Percentiles rank a stretch among this genome's conserved stretches.
Conservation (phyloP, 2,888 invertebrate species). For the Allacma fusca region DNA sequence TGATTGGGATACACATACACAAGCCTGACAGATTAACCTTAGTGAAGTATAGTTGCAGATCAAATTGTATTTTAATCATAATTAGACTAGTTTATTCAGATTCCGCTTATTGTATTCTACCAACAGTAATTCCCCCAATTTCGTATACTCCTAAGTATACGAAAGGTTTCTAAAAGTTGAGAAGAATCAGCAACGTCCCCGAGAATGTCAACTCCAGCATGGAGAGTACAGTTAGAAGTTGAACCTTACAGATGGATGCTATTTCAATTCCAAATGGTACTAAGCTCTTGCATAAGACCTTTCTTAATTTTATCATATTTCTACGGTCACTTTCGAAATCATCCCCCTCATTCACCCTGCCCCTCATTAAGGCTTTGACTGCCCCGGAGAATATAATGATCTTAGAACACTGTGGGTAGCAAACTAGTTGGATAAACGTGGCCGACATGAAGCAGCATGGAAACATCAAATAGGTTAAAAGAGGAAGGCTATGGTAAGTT, state of each 20-base stretch:
- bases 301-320: too few relatives aligned
- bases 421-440: background rate
- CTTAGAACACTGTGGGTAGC: background rate
- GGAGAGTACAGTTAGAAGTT: background rate
- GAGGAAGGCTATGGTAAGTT: background rate
- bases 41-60: too few relatives aligned
- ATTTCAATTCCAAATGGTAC: slow-evolving; percentile 3
- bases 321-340: background rate
- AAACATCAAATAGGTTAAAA: background rate
- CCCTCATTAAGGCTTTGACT: background rate
- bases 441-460: background rate
- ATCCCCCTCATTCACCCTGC: background rate
- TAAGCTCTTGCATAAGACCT: background rate
- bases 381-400: background rate
- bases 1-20: too few relatives aligned
- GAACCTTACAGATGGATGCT: slow-evolving; percentile 9
- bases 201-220: slow-evolving; percentile 23
- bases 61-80: too few relatives aligned
- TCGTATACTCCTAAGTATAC: too few relatives aligned
- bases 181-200: background rate
- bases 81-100: too few relatives aligned
- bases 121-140: too few relatives aligned
- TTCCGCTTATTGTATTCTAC: too few relatives aligned
- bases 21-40: too few relatives aligned
- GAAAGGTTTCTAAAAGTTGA: too few relatives aligned